phyloP scores from a whole-genome alignment of 2,888 invertebrate genomes.

The Frankliniella intonsa region DNA sequence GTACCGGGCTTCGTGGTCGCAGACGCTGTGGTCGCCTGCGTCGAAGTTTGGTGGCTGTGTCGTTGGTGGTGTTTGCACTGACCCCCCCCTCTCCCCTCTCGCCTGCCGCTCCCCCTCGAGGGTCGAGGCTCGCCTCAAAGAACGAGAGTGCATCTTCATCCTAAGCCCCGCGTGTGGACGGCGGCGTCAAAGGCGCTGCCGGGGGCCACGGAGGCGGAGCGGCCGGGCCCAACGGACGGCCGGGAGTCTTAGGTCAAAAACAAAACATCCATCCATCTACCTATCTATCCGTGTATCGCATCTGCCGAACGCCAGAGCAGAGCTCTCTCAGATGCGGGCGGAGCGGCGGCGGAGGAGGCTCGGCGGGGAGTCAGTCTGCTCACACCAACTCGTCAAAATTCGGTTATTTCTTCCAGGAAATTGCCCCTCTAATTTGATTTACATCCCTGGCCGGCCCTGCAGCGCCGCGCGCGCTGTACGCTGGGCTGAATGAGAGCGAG shows the following conservation, averaged over 20 bases:
- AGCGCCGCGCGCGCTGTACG: background rate
- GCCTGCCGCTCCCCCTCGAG: background rate
- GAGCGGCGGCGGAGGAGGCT: background rate
- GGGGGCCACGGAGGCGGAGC: no score
- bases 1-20: no score
- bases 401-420: slow-evolving; percentile 21
- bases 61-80: background rate
- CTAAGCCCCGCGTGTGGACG: no score
- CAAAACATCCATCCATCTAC: background rate
- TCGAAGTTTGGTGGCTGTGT: background rate
- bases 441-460: background rate
- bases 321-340: background rate
- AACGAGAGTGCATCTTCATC: no score
- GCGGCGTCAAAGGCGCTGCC: no score
- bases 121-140: background rate
- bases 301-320: no score
- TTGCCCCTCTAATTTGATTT: slow-evolving; percentile 10
- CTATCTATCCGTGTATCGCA: background rate
- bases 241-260: background rate
- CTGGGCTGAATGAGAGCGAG: background rate
- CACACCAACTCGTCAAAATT: slow-evolving; percentile 25
- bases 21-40: no score
- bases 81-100: background rate
- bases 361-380: background rate
- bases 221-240: background rate